Conservation (phyloP, 1,140 invertebrate species). For the Cydia fagiglandana region DNA sequence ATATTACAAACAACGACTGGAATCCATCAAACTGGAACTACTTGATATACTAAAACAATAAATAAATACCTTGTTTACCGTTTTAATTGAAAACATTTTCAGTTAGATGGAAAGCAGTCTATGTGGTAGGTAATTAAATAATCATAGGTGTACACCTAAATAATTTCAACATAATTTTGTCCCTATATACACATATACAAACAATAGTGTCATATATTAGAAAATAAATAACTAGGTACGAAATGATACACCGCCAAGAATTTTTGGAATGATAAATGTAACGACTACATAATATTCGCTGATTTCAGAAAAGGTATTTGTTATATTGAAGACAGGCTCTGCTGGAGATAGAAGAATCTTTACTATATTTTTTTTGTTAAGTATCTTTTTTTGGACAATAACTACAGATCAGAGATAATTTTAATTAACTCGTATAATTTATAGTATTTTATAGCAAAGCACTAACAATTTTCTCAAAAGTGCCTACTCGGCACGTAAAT, state of each 20-base stretch:
- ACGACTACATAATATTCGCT: not conserved
- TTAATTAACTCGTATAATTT: not conserved
- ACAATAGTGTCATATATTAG: slow-evolving; percentile 13
- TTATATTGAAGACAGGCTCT: not conserved
- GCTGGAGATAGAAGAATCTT: not conserved
- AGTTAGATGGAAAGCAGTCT: not conserved
- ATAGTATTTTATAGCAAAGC: not conserved
- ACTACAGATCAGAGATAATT: not conserved
- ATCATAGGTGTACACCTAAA: not conserved
- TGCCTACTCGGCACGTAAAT: not conserved
- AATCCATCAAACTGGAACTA: not conserved
- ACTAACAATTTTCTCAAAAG: not conserved
- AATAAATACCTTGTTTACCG: not conserved
- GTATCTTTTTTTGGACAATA: not conserved
- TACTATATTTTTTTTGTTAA: not conserved
- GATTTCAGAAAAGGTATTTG: not conserved
- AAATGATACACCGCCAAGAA: not conserved
- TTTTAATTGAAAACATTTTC: not conserved
- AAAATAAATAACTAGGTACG: slow-evolving; percentile 7
- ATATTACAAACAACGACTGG: not conserved
- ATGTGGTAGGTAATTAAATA: slow-evolving; percentile 8
- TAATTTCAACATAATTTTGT: slow-evolving; percentile 15
- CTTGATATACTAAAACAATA: not conserved
- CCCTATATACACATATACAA: not conserved
- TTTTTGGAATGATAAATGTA: slow-evolving; percentile 6